A percentile compares a stretch with the other conserved stretches of the same genome.
Evolutionary conservation across 2,113 vertebrate genomes (phyloP).

Genomic region (rat (Rattus norvegicus)): GRCr8 NC_086029.1:30745501-30746000

Average conservation of each 20-base stretch:
- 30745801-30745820: slow-evolving; percentile 20
- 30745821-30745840: neutral
- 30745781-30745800: slow-evolving; percentile 8
- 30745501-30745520: neutral
- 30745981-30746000: neutral
- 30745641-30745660: slow-evolving; percentile 30
- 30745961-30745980: neutral
- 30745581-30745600: slow-evolving; percentile 3
- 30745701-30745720: neutral
- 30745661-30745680: slow-evolving; percentile 34
- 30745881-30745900: neutral
- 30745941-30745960: neutral
- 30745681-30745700: slow-evolving; percentile 43
- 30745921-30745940: neutral
- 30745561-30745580: slow-evolving; percentile 44
- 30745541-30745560: slow-evolving; percentile 20
- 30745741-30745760: neutral
- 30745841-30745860: no score
- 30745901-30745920: neutral
- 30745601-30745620: neutral
- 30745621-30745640: neutral
- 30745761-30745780: slow-evolving; percentile 34
- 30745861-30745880: neutral
- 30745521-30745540: neutral
- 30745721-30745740: slow-evolving; percentile 8